These are phyloP conservation scores for Pomatorhinus ruficollis DNA, from an alignment of 2,113 vertebrate species.

Conservation along the genomic window DNA sequence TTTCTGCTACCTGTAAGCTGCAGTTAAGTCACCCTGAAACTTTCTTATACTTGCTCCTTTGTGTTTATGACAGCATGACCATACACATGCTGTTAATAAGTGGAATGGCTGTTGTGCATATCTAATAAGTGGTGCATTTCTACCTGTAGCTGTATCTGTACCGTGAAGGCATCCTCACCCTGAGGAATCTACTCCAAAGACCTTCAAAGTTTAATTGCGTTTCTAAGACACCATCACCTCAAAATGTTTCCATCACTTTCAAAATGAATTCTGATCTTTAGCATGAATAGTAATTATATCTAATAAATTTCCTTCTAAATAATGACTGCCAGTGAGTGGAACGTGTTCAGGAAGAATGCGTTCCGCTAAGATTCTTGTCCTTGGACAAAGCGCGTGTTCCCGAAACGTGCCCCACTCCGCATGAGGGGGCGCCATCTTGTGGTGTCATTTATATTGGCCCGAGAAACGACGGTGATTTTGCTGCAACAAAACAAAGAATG, in stretches of 20 bases:
- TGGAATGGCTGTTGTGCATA: background rate
- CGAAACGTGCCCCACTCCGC: accelerated
- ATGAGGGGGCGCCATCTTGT: slow-evolving; percentile 52
- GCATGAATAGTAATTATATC: background rate
- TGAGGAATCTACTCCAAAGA: background rate
- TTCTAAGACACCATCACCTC: background rate
- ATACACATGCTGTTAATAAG: no score
- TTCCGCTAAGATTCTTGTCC: background rate
- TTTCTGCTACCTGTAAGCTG: background rate
- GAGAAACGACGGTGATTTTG: accelerated
- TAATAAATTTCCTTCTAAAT: background rate
- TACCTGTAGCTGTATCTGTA: background rate
- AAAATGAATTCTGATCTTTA: background rate
- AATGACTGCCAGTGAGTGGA: accelerated
- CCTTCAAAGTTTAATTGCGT: background rate
- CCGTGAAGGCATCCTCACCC: background rate
- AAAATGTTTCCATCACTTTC: background rate
- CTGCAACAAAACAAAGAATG: accelerated
- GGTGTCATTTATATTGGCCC: background rate
- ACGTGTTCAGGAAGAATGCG: background rate
- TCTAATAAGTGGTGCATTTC: background rate
- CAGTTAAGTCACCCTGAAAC: background rate
- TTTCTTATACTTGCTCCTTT: background rate
- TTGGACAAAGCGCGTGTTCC: accelerated
- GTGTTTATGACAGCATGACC: background rate